These are phyloP conservation scores for Paracyclopina nana DNA, from an alignment of 1,140 invertebrate genomes.

Conservation along the genomic window DNA sequence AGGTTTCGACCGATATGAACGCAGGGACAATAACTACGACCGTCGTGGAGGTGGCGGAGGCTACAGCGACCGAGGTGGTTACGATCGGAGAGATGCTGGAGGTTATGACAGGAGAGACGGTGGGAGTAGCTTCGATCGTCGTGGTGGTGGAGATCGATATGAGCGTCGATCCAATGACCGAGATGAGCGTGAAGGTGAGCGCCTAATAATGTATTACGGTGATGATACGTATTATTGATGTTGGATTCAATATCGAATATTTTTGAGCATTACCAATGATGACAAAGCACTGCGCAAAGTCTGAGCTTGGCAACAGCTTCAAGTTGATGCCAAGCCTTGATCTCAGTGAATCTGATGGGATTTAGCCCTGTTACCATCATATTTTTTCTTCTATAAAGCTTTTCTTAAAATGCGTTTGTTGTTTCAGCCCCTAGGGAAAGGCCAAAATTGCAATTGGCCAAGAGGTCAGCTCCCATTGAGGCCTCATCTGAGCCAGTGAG, in stretches of 20 bases:
- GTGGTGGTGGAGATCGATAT: too few relatives aligned
- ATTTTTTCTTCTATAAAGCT: too few relatives aligned
- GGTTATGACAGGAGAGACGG: constrained; percentile 17
- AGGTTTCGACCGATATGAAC: constrained; percentile 23
- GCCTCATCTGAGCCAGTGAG: too few relatives aligned
- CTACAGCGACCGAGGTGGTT: too few relatives aligned
- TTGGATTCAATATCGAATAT: constrained; percentile 1
- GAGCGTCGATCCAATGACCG: constrained; percentile 22
- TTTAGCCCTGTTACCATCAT: too few relatives aligned
- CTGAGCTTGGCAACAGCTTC: too few relatives aligned
- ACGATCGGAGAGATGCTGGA: constrained; percentile 17
- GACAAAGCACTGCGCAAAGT: not conserved
- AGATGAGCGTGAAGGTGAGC: constrained; percentile 23
- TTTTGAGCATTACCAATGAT: constrained; percentile 1
- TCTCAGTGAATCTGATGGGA: too few relatives aligned
- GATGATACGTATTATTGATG: constrained; percentile 6
- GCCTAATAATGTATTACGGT: constrained; percentile 20
- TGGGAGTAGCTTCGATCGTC: constrained; percentile 15
- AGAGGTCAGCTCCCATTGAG: constrained; percentile 32
- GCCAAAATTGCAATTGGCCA: constrained; percentile 46
- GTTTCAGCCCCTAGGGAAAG: too few relatives aligned
- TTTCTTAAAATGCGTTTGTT: too few relatives aligned
- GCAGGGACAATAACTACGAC: too few relatives aligned
- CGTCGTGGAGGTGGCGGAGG: constrained; percentile 17
- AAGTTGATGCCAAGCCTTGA: too few relatives aligned